Evolutionary conservation across 2,113 vertebrate genomes (phyloP).

Genomic region (Tachycineta bicolor): DNA sequence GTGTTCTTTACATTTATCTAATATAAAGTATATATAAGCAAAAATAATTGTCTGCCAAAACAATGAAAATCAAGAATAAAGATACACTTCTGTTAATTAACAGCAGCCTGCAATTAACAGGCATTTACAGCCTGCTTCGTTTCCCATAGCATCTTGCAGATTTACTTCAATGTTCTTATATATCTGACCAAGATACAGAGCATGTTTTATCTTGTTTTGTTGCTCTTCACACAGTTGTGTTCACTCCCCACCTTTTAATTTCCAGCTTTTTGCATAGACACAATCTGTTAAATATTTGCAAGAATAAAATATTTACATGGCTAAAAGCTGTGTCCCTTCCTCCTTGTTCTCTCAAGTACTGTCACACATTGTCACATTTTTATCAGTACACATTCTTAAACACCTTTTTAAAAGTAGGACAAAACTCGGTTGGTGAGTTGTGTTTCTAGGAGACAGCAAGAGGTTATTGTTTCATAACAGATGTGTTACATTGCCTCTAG

Average conservation of each 20-base stretch:
- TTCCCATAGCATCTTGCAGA: neutral
- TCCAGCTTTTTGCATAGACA: neutral
- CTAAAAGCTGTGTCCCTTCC: neutral
- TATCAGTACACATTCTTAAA: neutral
- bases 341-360: neutral
- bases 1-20: neutral
- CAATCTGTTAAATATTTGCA: neutral
- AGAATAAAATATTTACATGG: neutral
- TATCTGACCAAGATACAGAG: neutral
- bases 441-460: conserved; percentile 20
- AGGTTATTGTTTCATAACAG: neutral
- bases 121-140: neutral
- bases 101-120: neutral
- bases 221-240: neutral
- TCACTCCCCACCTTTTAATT: neutral
- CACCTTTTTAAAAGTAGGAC: neutral
- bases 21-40: neutral
- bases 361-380: neutral
- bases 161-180: neutral
- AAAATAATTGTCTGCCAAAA: neutral
- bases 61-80: neutral
- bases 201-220: neutral
- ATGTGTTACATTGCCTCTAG: neutral
- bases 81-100: neutral
- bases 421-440: neutral